Conservation (phyloP, 2,113 vertebrate genomes). For the Turnix velox region DNA sequence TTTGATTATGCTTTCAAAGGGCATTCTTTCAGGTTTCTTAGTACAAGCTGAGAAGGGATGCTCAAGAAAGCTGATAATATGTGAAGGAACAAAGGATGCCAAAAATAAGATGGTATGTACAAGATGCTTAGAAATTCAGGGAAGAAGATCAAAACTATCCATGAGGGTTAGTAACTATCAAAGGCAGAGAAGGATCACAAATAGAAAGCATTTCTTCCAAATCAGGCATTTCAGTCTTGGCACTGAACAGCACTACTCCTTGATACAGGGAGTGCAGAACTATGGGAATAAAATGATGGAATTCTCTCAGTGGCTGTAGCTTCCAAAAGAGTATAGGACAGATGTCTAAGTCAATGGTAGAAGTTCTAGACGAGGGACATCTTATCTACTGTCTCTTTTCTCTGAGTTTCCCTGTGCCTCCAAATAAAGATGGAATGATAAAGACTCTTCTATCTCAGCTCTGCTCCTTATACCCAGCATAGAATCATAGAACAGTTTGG, state of each 20-base stretch:
- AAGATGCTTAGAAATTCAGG: not conserved
- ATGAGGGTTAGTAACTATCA: not conserved
- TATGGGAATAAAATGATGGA: not conserved
- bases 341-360: not conserved
- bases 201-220: not conserved
- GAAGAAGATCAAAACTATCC: not conserved
- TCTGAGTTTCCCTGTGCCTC: not conserved
- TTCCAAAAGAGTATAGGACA: not conserved
- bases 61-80: not conserved
- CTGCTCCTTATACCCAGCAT: not conserved
- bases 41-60: not conserved
- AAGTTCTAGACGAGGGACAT: not conserved
- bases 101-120: not conserved
- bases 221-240: not conserved
- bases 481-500: too few species aligned
- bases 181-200: not conserved
- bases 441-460: not conserved
- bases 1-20: not conserved
- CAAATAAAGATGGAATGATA: not conserved
- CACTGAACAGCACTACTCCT: not conserved
- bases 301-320: not conserved
- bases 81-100: not conserved
- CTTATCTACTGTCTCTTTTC: not conserved
- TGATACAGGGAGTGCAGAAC: rapidly evolving
- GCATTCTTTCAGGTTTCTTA: not conserved